Base-by-base conservation (phyloP, 1,140 invertebrate genomes). In the Fopius arisanus region DNA sequence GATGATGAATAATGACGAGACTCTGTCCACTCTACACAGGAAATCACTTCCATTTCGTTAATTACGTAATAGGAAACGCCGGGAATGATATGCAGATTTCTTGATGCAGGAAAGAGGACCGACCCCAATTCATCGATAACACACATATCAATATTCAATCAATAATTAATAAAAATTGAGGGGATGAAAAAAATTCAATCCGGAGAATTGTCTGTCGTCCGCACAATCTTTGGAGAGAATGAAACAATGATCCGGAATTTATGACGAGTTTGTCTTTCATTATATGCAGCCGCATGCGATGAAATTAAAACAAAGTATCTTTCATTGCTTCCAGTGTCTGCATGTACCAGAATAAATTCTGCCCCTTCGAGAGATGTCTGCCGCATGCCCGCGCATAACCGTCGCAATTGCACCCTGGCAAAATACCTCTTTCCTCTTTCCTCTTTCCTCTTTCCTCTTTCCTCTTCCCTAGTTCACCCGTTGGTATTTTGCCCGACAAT, bases 201-300 rank as follows among this genome's bases (percentile, higher is more conserved):
- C n/a, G n/a, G n/a, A n/a, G n/a, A n/a, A n/a, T n/a, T n/a, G n/a
- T n/a, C n/a, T n/a, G n/a, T n/a, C n/a, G n/a, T 31, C 29, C 29
- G 29, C 7, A 31, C 29, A 48, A 5, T 3, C 14, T 16, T 16
- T 14, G 19, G 21, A 59, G 19, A 19, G 4, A 10, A n/a, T 28
- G 23, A 28, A 59, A 23, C 67, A 69, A 54, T 69, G 67, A 69
- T 23, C 43, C 3, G 31, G 43, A 69, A 21, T 69, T 69, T 69
- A 48, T 19, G 43, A 48, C 16, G 16, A 48, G 67, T 54, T 69
- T 54, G 43, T 19, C 43, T 69, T 68, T 68, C 66, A 23, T 59
- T 19, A 19, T 19, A 59, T 59, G 54, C 54, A 19, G 54, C 54
- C 19, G 54, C 54, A 59, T 59, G 19, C 19, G 19, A 59, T 59